Evolutionary conservation across 1,140 invertebrate genomes (phyloP).

Genomic region (Dreissena rostriformis): DNA sequence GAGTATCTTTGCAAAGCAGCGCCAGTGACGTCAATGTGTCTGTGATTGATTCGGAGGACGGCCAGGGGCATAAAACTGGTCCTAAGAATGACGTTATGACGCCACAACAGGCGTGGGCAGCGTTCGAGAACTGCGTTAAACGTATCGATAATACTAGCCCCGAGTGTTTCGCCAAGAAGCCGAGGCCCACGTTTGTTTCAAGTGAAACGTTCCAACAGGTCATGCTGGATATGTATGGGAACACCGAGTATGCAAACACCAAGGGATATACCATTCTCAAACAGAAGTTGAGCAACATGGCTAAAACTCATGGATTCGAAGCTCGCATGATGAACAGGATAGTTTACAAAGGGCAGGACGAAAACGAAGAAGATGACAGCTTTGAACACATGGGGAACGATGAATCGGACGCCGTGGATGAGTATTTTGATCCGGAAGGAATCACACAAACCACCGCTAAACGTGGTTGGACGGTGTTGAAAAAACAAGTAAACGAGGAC

Average conservation of each 20-base stretch:
- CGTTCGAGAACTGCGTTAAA: slow-evolving; percentile 60
- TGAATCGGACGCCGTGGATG: not conserved
- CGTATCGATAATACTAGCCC: slow-evolving; percentile 46
- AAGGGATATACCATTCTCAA: slow-evolving; percentile 20
- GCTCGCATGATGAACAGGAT: slow-evolving; percentile 28
- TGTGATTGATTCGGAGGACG: too few relatives aligned
- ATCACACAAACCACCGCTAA: slow-evolving; percentile 51
- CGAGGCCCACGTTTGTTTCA: slow-evolving; percentile 50
- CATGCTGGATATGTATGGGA: slow-evolving; percentile 65
- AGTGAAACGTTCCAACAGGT: slow-evolving; percentile 63
- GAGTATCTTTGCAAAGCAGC: too few relatives aligned
- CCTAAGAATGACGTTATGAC: not conserved
- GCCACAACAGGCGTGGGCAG: slow-evolving; percentile 45
- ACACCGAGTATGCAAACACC: slow-evolving; percentile 57
- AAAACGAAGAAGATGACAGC: slow-evolving; percentile 11
- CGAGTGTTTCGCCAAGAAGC: slow-evolving; percentile 41
- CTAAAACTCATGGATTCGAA: slow-evolving; percentile 21
- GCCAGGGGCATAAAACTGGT: too few relatives aligned
- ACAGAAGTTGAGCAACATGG: slow-evolving; percentile 31
- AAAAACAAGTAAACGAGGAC: slow-evolving; percentile 58
- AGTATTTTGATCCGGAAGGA: not conserved
- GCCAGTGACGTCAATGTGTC: too few relatives aligned
- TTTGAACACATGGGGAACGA: not conserved
- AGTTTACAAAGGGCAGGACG: not conserved
- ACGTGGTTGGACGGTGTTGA: slow-evolving; percentile 62